Evolutionary conservation across 2,113 vertebrate species (phyloP), one percentile per base, ranked within the genome.

Genomic region (Bos indicus): DNA sequence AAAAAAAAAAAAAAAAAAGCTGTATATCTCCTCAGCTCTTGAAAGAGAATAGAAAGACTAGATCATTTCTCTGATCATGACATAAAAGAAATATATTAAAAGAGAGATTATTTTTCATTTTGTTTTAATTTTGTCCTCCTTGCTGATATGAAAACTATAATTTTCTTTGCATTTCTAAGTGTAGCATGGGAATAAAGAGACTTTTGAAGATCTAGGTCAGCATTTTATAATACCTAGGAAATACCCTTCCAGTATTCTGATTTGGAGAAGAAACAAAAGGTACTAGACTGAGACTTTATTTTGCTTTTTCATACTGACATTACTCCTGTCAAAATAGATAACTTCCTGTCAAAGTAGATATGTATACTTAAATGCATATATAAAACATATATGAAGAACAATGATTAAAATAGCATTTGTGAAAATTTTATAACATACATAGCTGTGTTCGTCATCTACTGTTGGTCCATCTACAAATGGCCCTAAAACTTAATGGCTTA

Each of bases 151-250:
- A 96, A 86, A n/a, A 86, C 36, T 48, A 30, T 4, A 90, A 9
- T 96, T 97, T 97, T 95, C 43, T 95, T 96, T 95, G 56, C 30
- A 56, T 97, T 91, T 83, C 60, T 87, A 87, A 97, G 33, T 64
- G 62, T 82, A 80, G n/a, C 56, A 94, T 94, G 51, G 19, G 78
- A 96, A 93, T 80, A 62, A 82, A 89, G 59, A 91, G 14, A 74
- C 13, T 81, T 96, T 96, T 91, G 83, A 96, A 74, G 59, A 96
- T 80, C 48, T 93, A 88, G 84, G 89, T 40, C 36, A 91, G 36
- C 16, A 81, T 97, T 95, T 95, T 67, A 83, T 92, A 96, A 93
- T 85, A 97, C 36, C 78, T 97, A n/a, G 19, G 23, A 83, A 95
- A 92, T 94, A 84, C 80, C 40, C 12, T 89, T 88, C 86, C 33